phyloP scores from a whole-genome alignment of 2,113 vertebrate genomes.

The Rhinolophus sinicus region DNA sequence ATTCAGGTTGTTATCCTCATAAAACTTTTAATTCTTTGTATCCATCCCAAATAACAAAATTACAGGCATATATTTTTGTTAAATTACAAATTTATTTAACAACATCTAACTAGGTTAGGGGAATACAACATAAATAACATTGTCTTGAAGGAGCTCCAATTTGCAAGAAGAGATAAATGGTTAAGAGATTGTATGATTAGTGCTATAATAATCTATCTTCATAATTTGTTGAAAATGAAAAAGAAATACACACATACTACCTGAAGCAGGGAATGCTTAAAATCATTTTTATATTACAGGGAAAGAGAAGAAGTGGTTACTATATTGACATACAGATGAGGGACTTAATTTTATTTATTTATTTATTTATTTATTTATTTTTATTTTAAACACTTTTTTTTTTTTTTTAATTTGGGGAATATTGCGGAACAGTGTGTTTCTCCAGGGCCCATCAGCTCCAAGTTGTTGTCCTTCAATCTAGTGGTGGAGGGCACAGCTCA shows the following conservation, averaged over 20 bases:
- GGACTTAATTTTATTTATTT: background rate
- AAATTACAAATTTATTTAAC: background rate
- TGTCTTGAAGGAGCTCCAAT: background rate
- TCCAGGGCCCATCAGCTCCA: too few species aligned
- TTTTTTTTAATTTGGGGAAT: too few species aligned
- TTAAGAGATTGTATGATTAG: background rate
- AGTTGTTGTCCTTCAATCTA: too few species aligned
- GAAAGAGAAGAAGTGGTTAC: background rate
- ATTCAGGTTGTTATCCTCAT: background rate
- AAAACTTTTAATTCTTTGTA: background rate
- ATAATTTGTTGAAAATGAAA: conserved; percentile 23
- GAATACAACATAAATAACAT: background rate
- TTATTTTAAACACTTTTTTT: too few species aligned
- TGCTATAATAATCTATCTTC: background rate
- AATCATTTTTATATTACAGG: background rate
- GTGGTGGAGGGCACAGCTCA: too few species aligned
- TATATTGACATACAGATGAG: background rate
- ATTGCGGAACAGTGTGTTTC: too few species aligned
- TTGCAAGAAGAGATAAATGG: background rate
- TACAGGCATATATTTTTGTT: background rate
- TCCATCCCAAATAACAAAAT: background rate
- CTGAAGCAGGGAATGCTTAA: conserved; percentile 2
- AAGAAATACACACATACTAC: background rate
- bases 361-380: too few species aligned
- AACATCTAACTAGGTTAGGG: background rate